These are phyloP conservation scores for Pectinophora gossypiella DNA, from an alignment of 1,140 invertebrate species.

Conservation along the genomic window DNA sequence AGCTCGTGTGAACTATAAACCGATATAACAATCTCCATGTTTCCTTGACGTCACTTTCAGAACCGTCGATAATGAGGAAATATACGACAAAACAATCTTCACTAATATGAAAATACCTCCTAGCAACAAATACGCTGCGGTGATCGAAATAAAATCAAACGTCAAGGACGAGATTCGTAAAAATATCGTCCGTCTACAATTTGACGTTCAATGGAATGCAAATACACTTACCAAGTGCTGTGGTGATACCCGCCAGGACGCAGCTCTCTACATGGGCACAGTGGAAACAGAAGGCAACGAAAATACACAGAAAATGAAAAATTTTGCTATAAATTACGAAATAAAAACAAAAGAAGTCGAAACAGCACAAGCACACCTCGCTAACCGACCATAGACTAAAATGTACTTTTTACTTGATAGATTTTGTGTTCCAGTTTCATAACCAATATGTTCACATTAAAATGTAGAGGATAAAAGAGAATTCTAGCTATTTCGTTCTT, in stretches of 20 bases:
- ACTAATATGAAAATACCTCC: not conserved
- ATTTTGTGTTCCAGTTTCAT: not conserved
- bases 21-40: not conserved
- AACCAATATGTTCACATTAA: too few relatives aligned
- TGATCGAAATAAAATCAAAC: slow-evolving; percentile 11
- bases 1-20: not conserved
- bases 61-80: not conserved
- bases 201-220: slow-evolving; percentile 20
- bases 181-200: slow-evolving; percentile 5
- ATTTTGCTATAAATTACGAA: slow-evolving; percentile 16
- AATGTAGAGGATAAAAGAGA: too few relatives aligned
- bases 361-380: slow-evolving; percentile 32
- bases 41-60: not conserved
- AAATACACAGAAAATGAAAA: not conserved
- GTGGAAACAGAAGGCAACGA: not conserved
- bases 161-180: slow-evolving; percentile 22
- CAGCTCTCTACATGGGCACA: not conserved
- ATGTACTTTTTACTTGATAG: not conserved
- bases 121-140: not conserved
- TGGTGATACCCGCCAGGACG: not conserved
- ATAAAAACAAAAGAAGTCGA: slow-evolving; percentile 35
- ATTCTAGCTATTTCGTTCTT: too few relatives aligned
- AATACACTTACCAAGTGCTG: slow-evolving; percentile 11
- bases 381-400: slow-evolving; percentile 22
- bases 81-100: not conserved